Evolutionary conservation across 2,113 vertebrate species (phyloP).

Genomic region (Equus przewalskii): DNA sequence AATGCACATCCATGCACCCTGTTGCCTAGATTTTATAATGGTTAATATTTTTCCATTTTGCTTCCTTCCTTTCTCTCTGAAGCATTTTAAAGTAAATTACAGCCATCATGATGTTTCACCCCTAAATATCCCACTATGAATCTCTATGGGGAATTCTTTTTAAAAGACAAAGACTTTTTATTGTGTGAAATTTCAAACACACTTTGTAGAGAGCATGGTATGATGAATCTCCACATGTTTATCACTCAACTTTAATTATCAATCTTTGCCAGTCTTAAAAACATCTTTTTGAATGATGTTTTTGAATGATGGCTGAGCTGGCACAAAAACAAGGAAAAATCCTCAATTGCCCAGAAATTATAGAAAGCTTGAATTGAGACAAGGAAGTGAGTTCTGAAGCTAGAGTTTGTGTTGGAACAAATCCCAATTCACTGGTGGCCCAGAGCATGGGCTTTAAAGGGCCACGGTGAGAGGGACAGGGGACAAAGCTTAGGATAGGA

Average conservation of each 20-base stretch:
- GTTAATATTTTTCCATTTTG: slow-evolving; percentile 21
- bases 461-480: neutral
- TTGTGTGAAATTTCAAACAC: slow-evolving; percentile 32
- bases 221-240: slow-evolving; percentile 24
- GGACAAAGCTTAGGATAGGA: neutral
- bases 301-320: slow-evolving; percentile 58
- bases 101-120: neutral
- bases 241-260: slow-evolving; percentile 1
- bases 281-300: slow-evolving; percentile 47
- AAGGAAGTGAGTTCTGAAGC: neutral
- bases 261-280: neutral
- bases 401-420: slow-evolving; percentile 12
- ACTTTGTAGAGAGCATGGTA: slow-evolving; percentile 11
- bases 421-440: neutral
- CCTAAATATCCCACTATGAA: slow-evolving; percentile 12
- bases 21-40: neutral
- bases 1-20: neutral
- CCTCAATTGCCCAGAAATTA: neutral
- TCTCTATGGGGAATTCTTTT: neutral
- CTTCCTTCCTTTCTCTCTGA: neutral
- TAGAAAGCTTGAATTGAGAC: slow-evolving; percentile 25
- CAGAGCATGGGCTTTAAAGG: neutral
- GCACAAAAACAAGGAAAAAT: slow-evolving; percentile 45
- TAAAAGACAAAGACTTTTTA: neutral
- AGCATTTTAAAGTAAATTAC: slow-evolving; percentile 12